Percentiles rank a stretch among this genome's conserved stretches.
These are phyloP conservation scores for Saguinus imperator DNA, from an alignment of 2,113 vertebrate species.

Conservation along the genomic window DNA sequence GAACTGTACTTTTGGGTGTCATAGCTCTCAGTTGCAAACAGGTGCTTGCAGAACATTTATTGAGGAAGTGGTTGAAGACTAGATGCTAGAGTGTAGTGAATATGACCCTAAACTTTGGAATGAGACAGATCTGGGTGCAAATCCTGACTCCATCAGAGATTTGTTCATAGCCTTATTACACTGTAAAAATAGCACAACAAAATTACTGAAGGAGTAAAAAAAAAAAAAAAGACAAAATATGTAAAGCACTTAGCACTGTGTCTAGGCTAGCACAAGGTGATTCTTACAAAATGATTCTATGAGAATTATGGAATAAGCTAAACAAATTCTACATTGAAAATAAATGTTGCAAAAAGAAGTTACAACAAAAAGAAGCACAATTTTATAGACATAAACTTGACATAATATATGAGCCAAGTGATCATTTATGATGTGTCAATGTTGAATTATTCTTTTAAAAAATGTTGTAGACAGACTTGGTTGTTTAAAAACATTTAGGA, in stretches of 20 bases:
- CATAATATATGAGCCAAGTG: not conserved
- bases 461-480: not conserved
- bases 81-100: not conserved
- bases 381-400: not conserved
- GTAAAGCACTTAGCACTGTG: not conserved
- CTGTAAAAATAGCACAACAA: not conserved
- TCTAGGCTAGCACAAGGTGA: not conserved
- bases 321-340: conserved; percentile 2
- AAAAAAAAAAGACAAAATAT: not conserved
- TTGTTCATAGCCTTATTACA: not conserved
- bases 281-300: not conserved
- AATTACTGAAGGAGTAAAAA: not conserved
- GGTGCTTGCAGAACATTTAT: not conserved
- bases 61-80: not conserved
- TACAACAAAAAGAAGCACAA: not conserved
- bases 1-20: no score
- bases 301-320: conserved; percentile 1
- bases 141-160: not conserved
- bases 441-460: not conserved
- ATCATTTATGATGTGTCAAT: not conserved
- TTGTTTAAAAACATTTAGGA: conserved; percentile 35
- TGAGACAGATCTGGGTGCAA: not conserved
- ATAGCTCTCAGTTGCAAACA: not conserved
- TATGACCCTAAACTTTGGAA: not conserved
- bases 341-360: not conserved